Conservation (phyloP, 2,888 invertebrate species). For the Oxystoma pomonae region DNA sequence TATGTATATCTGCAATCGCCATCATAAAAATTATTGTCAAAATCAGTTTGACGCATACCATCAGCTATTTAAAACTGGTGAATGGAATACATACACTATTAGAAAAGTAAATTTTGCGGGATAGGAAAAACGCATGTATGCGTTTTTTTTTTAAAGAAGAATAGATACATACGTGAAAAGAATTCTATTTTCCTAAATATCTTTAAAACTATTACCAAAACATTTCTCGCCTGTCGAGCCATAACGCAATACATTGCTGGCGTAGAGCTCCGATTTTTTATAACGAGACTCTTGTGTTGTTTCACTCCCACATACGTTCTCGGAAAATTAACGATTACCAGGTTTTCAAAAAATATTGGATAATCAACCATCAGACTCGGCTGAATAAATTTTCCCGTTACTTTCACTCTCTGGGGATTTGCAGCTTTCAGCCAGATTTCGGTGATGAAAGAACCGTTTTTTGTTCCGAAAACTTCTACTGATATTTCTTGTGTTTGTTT, state of each 20-base stretch:
- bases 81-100: too few relatives aligned
- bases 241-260: constrained; percentile 44
- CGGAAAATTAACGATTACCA: constrained; percentile 47
- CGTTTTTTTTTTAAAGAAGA: too few relatives aligned
- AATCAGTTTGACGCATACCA: too few relatives aligned
- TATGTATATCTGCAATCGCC: too few relatives aligned
- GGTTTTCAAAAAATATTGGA: constrained; percentile 41
- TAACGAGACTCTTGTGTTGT: constrained; percentile 40
- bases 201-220: too few relatives aligned
- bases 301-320: constrained; percentile 42
- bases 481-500: constrained; percentile 28
- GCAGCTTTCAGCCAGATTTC: constrained; percentile 50
- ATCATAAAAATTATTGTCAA: too few relatives aligned
- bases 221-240: constrained; percentile 21
- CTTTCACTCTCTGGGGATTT: constrained; percentile 36
- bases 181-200: too few relatives aligned
- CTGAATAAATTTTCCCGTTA: constrained; percentile 39
- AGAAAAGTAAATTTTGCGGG: too few relatives aligned
- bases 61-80: too few relatives aligned
- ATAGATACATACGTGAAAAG: too few relatives aligned
- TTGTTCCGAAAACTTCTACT: constrained; percentile 43
- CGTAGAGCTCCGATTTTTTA: constrained; percentile 47
- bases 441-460: constrained; percentile 40
- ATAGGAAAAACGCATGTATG: too few relatives aligned
- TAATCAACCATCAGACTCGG: constrained; percentile 43